A percentile compares a stretch with the other conserved stretches of the same genome.
These are phyloP conservation scores for Circaetus cinerascens DNA, from an alignment of 2,113 vertebrate genomes.

Conservation along the genomic window DNA sequence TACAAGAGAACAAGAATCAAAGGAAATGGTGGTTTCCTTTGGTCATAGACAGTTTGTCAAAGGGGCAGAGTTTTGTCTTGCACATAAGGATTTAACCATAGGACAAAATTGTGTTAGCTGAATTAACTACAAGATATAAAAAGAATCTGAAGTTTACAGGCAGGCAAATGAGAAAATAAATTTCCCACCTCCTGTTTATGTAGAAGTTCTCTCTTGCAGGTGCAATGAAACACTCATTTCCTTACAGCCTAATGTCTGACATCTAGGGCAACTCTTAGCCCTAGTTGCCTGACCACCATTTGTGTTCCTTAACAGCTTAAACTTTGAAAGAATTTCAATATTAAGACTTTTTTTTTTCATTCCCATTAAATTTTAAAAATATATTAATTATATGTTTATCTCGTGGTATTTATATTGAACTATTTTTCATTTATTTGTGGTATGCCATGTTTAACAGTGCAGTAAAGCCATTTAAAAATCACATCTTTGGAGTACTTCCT, in stretches of 20 bases:
- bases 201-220: neutral
- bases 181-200: neutral
- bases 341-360: neutral
- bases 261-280: neutral
- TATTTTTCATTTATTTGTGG: neutral
- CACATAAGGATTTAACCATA: neutral
- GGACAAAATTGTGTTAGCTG: neutral
- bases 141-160: neutral
- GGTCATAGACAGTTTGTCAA: neutral
- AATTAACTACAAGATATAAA: neutral
- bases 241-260: neutral
- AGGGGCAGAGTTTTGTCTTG: neutral
- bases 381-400: neutral
- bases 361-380: neutral
- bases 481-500: neutral
- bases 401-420: neutral
- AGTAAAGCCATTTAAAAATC: neutral
- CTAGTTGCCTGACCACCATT: neutral
- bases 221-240: neutral
- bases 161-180: neutral
- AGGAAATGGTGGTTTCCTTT: neutral
- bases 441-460: neutral
- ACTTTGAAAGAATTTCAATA: neutral
- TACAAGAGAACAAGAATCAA: neutral
- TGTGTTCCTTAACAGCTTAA: neutral